phyloP scores from a whole-genome alignment of 2,797 vertebrate species.

The Lutra lutra region DNA sequence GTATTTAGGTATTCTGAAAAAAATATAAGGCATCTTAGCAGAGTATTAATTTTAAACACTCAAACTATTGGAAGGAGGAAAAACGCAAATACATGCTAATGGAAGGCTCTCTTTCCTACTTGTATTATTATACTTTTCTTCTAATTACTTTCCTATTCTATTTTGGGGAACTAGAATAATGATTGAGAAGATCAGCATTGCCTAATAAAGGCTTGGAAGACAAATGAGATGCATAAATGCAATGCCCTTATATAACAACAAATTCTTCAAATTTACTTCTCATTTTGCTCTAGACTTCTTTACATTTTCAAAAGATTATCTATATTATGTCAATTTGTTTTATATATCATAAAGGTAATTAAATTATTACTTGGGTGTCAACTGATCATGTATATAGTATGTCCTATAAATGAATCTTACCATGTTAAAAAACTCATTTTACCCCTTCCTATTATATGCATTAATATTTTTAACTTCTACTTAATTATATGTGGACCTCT shows the following conservation, averaged over 20 bases:
- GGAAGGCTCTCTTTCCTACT: constrained; percentile 40
- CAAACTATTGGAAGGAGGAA: constrained; percentile 58
- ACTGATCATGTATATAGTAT: constrained; percentile 14
- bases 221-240: neutral
- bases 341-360: constrained; percentile 22
- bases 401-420: constrained; percentile 15
- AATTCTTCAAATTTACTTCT: neutral
- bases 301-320: constrained; percentile 44
- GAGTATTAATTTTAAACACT: constrained; percentile 60
- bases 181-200: constrained; percentile 49
- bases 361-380: constrained; percentile 5
- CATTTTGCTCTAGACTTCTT: neutral
- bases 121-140: constrained; percentile 51
- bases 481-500: neutral
- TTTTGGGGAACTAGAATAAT: constrained; percentile 59
- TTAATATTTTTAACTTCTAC: neutral
- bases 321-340: constrained; percentile 49
- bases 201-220: constrained; percentile 62
- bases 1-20: constrained; percentile 48
- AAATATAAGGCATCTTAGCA: constrained; percentile 49
- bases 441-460: constrained; percentile 7
- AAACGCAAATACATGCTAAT: neutral
- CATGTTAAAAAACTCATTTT: constrained; percentile 56
- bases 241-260: neutral
- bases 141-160: constrained; percentile 37